phyloP scores from a whole-genome alignment of 2,797 vertebrate genomes.

The Euthynnus affinis region DNA sequence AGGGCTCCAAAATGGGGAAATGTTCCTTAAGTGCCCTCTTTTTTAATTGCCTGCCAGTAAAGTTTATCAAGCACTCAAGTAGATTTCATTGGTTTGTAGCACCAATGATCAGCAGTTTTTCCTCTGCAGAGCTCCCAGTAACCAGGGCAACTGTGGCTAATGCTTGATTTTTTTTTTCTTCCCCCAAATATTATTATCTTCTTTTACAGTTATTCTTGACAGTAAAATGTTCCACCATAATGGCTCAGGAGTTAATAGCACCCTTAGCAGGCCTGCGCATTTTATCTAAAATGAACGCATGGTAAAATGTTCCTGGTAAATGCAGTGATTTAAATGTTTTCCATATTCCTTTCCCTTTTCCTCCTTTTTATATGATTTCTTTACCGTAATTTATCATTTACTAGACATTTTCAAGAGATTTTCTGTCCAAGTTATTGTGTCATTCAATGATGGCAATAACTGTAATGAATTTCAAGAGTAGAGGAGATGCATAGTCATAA shows the following conservation, averaged over 20 bases:
- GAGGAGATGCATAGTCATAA: constrained; percentile 9
- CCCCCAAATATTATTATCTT: background rate
- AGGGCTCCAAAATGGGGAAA: background rate
- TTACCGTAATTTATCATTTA: background rate
- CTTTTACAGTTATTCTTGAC: constrained; percentile 1
- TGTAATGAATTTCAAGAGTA: constrained; percentile 5
- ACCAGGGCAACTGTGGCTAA: constrained; percentile 45
- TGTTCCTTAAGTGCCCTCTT: background rate
- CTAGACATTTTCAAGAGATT: background rate
- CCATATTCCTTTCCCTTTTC: background rate
- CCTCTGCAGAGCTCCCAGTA: constrained; percentile 35
- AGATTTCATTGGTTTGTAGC: constrained; percentile 39
- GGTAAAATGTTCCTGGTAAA: background rate
- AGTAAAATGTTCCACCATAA: background rate
- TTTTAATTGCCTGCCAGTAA: constrained; percentile 14
- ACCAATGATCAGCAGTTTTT: background rate
- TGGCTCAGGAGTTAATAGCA: background rate
- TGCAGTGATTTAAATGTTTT: background rate
- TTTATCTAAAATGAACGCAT: constrained; percentile 9
- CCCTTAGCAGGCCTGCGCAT: background rate
- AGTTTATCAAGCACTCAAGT: constrained; percentile 20
- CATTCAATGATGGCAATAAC: constrained; percentile 3
- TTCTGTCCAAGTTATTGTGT: constrained; percentile 12
- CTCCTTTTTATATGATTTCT: background rate
- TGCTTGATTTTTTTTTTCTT: background rate